Conservation (phyloP, 2,797 vertebrate genomes). For the Typhlichthys eigenmanni region DNA sequence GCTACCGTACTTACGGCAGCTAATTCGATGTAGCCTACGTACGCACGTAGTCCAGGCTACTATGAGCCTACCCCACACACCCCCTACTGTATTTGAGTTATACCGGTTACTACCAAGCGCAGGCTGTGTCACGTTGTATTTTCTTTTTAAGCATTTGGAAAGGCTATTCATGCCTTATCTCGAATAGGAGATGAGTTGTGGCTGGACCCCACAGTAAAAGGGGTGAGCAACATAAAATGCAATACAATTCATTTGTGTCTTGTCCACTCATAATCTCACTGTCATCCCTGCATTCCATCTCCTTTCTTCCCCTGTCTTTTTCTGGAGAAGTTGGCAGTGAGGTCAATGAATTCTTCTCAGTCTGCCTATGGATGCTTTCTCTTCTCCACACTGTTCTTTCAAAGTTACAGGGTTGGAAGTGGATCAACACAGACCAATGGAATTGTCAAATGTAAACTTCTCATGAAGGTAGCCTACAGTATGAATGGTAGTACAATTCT, state of each 20-base stretch:
- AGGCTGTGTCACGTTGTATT: background rate
- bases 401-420: constrained; percentile 77
- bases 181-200: constrained; percentile 88
- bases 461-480: constrained; percentile 81
- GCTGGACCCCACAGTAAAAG: constrained; percentile 86
- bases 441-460: constrained; percentile 81
- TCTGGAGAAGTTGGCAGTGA: constrained; percentile 83
- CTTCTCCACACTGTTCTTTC: constrained; percentile 90
- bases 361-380: constrained; percentile 89
- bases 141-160: constrained; percentile 81
- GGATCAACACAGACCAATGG: constrained; percentile 42
- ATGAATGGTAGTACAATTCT: too few relatives aligned
- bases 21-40: background rate
- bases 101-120: background rate
- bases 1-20: background rate
- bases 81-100: background rate
- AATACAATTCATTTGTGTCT: background rate
- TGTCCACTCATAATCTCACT: constrained; percentile 1
- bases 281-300: background rate
- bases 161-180: constrained; percentile 86
- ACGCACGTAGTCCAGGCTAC: too few relatives aligned
- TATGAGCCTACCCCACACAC: too few relatives aligned
- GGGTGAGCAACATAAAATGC: constrained; percentile 76
- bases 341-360: constrained; percentile 85
- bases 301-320: background rate